Evolutionary conservation across 2,113 vertebrate genomes (phyloP).

Genomic region (Platanista minor): DNA sequence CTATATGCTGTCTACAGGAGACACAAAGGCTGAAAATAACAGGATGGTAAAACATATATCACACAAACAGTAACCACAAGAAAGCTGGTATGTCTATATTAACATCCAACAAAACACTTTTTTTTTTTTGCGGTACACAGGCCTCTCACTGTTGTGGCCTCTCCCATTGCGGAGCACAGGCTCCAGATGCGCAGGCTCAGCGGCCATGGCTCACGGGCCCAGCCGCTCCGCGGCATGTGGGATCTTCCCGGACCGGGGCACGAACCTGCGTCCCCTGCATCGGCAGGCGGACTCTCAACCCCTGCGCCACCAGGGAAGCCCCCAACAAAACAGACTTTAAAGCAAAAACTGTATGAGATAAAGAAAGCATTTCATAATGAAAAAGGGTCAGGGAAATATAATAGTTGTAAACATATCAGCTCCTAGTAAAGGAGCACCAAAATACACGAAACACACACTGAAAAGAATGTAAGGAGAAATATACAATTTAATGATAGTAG

Average conservation of each 20-base stretch:
- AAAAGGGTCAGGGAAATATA: background rate
- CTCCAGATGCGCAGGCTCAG: too few relatives aligned
- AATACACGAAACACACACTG: background rate
- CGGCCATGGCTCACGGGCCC: too few relatives aligned
- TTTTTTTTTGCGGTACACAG: too few relatives aligned
- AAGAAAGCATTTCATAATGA: background rate
- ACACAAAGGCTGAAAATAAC: background rate
- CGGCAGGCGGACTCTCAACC: too few relatives aligned
- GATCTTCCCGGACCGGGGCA: too few relatives aligned
- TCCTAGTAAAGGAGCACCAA: background rate
- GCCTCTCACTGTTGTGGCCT: too few relatives aligned
- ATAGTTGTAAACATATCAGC: background rate
- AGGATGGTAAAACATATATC: background rate
- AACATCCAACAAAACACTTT: background rate
- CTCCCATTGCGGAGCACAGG: too few relatives aligned
- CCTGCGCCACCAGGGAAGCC: too few relatives aligned
- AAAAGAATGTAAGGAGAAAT: background rate
- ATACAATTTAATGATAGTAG: background rate
- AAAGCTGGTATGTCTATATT: background rate
- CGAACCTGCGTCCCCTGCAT: too few relatives aligned
- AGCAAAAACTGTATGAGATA: background rate
- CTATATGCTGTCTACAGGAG: background rate
- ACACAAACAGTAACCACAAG: background rate
- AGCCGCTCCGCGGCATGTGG: too few relatives aligned
- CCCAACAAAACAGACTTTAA: background rate